These are phyloP conservation scores for Pycnomerus fuliginosus DNA, from an alignment of 2,888 invertebrate genomes.

Conservation along the genomic window DNA sequence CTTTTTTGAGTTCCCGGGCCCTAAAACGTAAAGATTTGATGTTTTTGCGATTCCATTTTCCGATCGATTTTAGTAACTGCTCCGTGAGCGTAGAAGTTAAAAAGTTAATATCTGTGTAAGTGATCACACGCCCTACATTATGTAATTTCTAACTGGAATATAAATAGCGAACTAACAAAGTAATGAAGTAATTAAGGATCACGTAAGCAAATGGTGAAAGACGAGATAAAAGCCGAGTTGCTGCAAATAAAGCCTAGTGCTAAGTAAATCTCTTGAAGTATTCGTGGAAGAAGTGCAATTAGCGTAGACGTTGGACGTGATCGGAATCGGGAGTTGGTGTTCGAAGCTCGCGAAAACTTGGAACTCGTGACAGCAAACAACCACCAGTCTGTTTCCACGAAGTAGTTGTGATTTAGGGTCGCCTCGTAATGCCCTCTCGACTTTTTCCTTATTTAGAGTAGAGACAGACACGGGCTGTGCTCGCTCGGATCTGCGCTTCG, in stretches of 20 bases:
- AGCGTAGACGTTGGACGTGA: conserved; percentile 49
- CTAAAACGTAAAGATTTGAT: too few relatives aligned
- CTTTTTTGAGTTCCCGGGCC: too few relatives aligned
- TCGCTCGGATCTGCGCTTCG: too few relatives aligned
- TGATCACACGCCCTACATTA: too few relatives aligned
- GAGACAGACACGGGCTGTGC: not conserved
- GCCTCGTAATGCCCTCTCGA: conserved; percentile 8
- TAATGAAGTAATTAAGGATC: conserved; percentile 48
- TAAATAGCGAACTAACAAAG: conserved; percentile 18
- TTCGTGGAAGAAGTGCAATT: conserved; percentile 52
- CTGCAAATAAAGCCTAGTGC: conserved; percentile 44
- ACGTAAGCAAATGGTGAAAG: conserved; percentile 46
- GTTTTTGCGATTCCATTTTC: too few relatives aligned
- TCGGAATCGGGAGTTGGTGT: conserved; percentile 40
- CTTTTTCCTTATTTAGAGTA: conserved; percentile 6
- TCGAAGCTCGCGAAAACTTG: conserved; percentile 15
- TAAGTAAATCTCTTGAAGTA: conserved; percentile 48
- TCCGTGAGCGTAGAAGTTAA: too few relatives aligned
- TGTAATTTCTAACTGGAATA: too few relatives aligned
- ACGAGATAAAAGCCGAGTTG: conserved; percentile 39
- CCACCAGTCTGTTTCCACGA: conserved; percentile 22
- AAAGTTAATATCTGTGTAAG: too few relatives aligned
- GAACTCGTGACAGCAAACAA: conserved; percentile 40
- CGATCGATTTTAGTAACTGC: too few relatives aligned
- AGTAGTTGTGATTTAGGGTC: conserved; percentile 21